Base-by-base conservation (phyloP, 2,113 vertebrate species). In the Theristicus caerulescens region DNA sequence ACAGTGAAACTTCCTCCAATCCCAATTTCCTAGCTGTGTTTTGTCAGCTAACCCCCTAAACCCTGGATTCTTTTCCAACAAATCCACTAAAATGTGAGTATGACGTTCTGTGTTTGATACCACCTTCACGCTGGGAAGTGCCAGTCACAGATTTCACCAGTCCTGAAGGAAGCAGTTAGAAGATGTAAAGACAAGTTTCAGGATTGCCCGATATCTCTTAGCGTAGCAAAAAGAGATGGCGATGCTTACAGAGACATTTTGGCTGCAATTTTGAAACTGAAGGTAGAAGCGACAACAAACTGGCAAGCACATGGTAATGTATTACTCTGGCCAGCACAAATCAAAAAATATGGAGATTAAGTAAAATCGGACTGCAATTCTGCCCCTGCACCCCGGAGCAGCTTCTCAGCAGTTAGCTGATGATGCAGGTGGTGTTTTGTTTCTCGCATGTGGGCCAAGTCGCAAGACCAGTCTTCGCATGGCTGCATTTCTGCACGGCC, bases 171-270 rank as follows among this genome's bases (percentile, higher is more conserved):
- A 10, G 18, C 15, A 46, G 8, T 2, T 25, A 21, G 9, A 36
- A 40, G 20, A 34, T 32, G 14, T 52, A 25, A 52, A n/a, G 31
- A 31, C 11, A 31, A 40, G 19, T 27, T 80, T 90, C 38, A 24
- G 55, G n/a, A 61, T 24, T 52, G 42, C 14, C 15, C 1, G 0
- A 5, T 42, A 22, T 2, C 15, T 47, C 29, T 29, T 70, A 16
- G 6, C 10, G 11, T 3, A 52, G 40, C 13, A 74, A 42, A 85
- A 58, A 58, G 55, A 47, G 54, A 26, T 4, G 16, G n/a, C 2
- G 7, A 31, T 26, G 16, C 11, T 32, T 54, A 65, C 16, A 51
- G 32, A 58, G 15, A 18, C 8, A 76, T 51, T 49, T 71, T 54
- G 54, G 32, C 38, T 40, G 61, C 6, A 9, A 6, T 26, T 31